Conservation (phyloP, 2,888 invertebrate genomes). For the Hoplodrina blanda region DNA sequence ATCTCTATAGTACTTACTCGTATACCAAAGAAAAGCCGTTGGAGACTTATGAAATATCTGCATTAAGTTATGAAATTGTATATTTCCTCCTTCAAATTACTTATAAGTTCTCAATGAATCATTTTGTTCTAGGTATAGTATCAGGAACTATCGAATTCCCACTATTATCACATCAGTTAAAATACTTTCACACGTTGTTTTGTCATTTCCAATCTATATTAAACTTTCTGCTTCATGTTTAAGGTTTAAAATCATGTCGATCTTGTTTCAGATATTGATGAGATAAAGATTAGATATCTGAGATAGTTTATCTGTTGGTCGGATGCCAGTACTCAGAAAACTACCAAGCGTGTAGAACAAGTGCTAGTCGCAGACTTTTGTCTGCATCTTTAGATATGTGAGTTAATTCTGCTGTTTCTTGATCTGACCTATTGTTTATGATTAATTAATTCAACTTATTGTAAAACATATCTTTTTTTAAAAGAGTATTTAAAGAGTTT, state of each 20-base stretch:
- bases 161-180: conserved; percentile 17
- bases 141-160: conserved; percentile 30
- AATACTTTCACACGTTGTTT: conserved; percentile 38
- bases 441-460: too few relatives aligned
- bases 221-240: conserved; percentile 17
- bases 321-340: conserved; percentile 47
- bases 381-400: conserved; percentile 56
- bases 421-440: not conserved
- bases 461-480: too few relatives aligned
- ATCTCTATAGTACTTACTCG: too few relatives aligned
- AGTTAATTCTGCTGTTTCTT: conserved; percentile 29
- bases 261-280: conserved; percentile 34
- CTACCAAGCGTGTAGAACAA: conserved; percentile 48
- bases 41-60: too few relatives aligned
- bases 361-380: conserved; percentile 43
- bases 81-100: not conserved
- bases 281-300: conserved; percentile 62
- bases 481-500: too few relatives aligned
- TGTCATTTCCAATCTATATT: conserved; percentile 13
- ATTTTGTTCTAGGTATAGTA: not conserved
- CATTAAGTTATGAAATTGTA: too few relatives aligned
- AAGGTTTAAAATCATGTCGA: conserved; percentile 38
- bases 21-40: too few relatives aligned
- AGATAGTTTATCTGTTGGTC: conserved; percentile 64
- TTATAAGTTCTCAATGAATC: not conserved